Conservation (phyloP, 2,797 vertebrate genomes). For the Hypotaenidia philippensis region DNA sequence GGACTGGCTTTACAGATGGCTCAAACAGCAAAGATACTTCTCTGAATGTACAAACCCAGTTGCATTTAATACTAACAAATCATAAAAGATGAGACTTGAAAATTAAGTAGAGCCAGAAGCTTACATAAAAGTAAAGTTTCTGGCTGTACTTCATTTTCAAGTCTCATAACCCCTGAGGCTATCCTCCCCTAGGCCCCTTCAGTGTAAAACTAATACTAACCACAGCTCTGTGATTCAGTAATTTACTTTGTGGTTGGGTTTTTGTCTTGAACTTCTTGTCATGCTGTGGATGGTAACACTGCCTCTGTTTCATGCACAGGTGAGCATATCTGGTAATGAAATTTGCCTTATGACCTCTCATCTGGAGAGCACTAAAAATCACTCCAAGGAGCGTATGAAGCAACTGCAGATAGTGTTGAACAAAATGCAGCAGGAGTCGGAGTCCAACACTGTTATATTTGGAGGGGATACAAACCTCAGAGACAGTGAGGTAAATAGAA, state of each 20-base stretch:
- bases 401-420: conserved; percentile 86
- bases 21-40: not conserved
- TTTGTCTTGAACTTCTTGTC: not conserved
- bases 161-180: not conserved
- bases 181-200: not conserved
- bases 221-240: not conserved
- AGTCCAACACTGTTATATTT: conserved; percentile 90
- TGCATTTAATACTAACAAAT: not conserved
- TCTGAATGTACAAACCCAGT: not conserved
- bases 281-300: not conserved
- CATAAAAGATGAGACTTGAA: not conserved
- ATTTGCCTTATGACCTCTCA: conserved; percentile 95
- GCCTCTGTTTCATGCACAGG: conserved; percentile 75
- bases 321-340: conserved; percentile 84
- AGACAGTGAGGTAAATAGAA: conserved; percentile 87
- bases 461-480: conserved; percentile 97
- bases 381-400: conserved; percentile 87
- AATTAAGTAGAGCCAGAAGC: no score
- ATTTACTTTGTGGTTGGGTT: not conserved
- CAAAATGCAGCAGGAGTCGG: conserved; percentile 83
- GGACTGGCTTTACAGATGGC: not conserved
- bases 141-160: not conserved
- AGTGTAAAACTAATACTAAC: not conserved
- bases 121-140: not conserved
- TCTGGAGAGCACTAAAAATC: conserved; percentile 92